A percentile compares a stretch with the other conserved stretches of the same genome.
These are phyloP conservation scores for Gallinago stenura DNA, from an alignment of 2,797 vertebrate species.

Conservation along the genomic window DNA sequence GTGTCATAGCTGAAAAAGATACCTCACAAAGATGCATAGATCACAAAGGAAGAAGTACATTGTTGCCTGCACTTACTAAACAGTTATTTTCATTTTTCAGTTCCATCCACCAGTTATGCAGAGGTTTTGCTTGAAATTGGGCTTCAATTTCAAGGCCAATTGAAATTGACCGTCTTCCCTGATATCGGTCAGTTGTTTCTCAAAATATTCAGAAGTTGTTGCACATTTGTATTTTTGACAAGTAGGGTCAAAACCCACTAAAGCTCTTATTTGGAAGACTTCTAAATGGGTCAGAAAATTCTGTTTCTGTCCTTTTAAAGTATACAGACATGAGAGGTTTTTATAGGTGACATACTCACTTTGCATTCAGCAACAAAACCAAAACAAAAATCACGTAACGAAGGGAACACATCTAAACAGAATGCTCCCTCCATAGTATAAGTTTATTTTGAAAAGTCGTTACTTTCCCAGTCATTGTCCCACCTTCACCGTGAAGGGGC, in stretches of 20 bases:
- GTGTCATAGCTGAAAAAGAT: not conserved
- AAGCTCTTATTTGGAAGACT: not conserved
- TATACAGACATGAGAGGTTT: not conserved
- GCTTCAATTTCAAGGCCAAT: no score
- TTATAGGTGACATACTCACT: not conserved
- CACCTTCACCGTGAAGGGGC: not conserved
- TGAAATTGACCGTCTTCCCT: not conserved
- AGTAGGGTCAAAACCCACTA: not conserved
- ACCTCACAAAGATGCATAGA: not conserved
- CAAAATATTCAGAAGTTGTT: not conserved
- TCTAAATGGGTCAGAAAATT: not conserved
- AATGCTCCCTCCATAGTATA: not conserved
- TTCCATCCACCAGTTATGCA: not conserved
- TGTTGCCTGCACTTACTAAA: not conserved
- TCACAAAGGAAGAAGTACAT: not conserved
- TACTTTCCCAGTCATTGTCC: not conserved
- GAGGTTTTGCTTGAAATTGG: not conserved
- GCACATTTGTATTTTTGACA: not conserved
- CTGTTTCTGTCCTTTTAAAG: not conserved
- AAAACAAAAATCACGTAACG: not conserved
- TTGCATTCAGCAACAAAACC: not conserved
- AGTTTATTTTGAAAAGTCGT: not conserved
- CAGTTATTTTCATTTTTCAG: accelerated
- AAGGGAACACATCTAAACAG: not conserved
- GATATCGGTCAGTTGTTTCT: not conserved